A percentile compares a stretch with the other conserved stretches of the same genome.
These are phyloP conservation scores for Pachyseris speciosa DNA, from an alignment of 64 coral and sea anemone genomes.

Conservation along the genomic window DNA sequence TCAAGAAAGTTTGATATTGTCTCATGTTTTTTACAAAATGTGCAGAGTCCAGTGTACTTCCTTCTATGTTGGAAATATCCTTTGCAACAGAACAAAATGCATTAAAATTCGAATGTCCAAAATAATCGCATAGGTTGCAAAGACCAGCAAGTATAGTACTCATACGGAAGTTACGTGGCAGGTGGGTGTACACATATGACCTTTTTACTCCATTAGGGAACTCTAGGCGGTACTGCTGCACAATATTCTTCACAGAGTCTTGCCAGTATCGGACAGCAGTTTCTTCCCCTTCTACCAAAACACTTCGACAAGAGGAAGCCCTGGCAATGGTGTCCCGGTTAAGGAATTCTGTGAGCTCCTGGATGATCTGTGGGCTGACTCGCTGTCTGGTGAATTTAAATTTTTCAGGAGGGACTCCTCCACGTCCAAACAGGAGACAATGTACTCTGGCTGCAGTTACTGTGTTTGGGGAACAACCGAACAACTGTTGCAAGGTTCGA, in stretches of 20 bases:
- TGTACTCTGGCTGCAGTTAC: background rate
- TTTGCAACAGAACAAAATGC: background rate
- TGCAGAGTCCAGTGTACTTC: too few species aligned
- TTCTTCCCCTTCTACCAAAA: background rate
- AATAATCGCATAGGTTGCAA: background rate
- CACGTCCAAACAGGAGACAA: background rate
- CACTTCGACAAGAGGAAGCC: background rate
- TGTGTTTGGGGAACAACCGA: background rate
- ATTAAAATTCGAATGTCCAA: slow-evolving; percentile 3
- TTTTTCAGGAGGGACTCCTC: background rate
- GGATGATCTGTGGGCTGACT: background rate
- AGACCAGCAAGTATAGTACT: background rate
- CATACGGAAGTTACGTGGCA: background rate
- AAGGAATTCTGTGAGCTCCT: background rate
- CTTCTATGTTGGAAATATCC: background rate
- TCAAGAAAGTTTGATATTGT: slow-evolving; percentile 12
- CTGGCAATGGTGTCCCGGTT: background rate
- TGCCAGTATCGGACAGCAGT: slow-evolving; percentile 22
- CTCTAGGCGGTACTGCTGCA: background rate
- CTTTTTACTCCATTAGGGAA: background rate
- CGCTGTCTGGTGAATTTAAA: background rate
- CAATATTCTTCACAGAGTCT: background rate
- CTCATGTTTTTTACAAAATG: background rate
- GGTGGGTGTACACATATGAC: background rate
- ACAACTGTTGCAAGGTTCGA: background rate